Conservation (phyloP, 2,797 vertebrate species). For the Sebastes minor region DNA sequence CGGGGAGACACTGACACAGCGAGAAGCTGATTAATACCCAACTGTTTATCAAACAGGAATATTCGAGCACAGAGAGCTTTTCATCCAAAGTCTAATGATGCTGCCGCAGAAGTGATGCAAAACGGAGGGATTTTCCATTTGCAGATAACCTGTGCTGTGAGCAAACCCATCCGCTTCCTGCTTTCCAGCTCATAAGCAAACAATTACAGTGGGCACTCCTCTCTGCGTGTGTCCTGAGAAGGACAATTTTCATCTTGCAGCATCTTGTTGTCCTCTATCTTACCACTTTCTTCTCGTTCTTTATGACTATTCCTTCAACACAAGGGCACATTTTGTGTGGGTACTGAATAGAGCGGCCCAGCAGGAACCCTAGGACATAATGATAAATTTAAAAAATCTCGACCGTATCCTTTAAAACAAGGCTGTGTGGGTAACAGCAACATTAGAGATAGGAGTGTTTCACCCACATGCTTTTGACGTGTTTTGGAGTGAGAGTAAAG, state of each 20-base stretch:
- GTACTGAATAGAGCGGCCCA: slow-evolving; percentile 32
- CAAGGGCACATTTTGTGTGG: slow-evolving; percentile 40
- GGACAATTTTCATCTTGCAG: slow-evolving; percentile 68
- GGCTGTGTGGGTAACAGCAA: slow-evolving; percentile 1
- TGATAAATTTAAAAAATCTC: background rate
- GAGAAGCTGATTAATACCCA: slow-evolving; percentile 57
- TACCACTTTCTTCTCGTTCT: slow-evolving; percentile 25
- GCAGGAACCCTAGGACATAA: slow-evolving; percentile 22
- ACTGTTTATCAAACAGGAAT: slow-evolving; percentile 63
- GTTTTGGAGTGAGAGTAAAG: background rate
- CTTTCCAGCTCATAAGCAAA: slow-evolving; percentile 58
- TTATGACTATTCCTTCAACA: slow-evolving; percentile 41
- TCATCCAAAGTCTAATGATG: slow-evolving; percentile 58
- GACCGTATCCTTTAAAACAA: background rate
- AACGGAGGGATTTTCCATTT: slow-evolving; percentile 52
- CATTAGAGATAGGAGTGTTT: background rate
- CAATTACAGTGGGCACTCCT: slow-evolving; percentile 54
- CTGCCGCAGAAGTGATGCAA: slow-evolving; percentile 38
- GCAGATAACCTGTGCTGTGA: slow-evolving; percentile 50
- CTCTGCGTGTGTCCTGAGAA: slow-evolving; percentile 60
- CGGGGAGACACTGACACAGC: slow-evolving; percentile 35
- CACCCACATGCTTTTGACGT: background rate
- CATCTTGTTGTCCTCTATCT: slow-evolving; percentile 49
- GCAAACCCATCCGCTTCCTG: slow-evolving; percentile 26
- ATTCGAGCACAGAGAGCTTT: slow-evolving; percentile 29